Conservation (phyloP, 2,113 vertebrate genomes). For the Perccottus glenii region DNA sequence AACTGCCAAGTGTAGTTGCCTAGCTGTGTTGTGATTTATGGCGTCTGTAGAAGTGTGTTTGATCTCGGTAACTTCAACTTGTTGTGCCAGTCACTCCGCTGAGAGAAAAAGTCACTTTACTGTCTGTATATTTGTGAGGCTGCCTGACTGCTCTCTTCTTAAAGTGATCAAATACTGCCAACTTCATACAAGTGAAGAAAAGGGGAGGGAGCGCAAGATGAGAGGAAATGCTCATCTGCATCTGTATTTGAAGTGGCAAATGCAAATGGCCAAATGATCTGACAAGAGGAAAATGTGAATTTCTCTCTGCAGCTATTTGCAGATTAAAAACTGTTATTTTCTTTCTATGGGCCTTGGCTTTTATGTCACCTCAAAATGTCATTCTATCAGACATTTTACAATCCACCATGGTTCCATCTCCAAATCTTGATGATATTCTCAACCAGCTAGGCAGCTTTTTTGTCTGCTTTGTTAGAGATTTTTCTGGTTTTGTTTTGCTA, state of each 20-base stretch:
- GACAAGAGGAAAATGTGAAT: conserved; percentile 73
- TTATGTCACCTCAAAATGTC: conserved; percentile 43
- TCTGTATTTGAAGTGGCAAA: conserved; percentile 72
- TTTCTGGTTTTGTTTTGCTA: conserved; percentile 33
- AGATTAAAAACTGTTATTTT: conserved; percentile 33
- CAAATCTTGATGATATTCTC: conserved; percentile 44
- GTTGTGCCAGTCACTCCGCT: conserved; percentile 65
- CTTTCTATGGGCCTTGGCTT: conserved; percentile 44
- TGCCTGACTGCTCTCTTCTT: conserved; percentile 63
- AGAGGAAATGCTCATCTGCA: conserved; percentile 70
- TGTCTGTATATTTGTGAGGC: conserved; percentile 53
- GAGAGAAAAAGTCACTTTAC: conserved; percentile 51
- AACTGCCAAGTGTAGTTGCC: conserved; percentile 22
- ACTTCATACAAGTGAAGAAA: conserved; percentile 62
- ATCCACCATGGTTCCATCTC: conserved; percentile 44
- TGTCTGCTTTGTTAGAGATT: conserved; percentile 51
- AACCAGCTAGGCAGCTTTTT: conserved; percentile 21
- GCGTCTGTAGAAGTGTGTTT: conserved; percentile 47
- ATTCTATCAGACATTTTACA: conserved; percentile 45
- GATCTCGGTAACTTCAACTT: conserved; percentile 60
- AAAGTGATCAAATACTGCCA: conserved; percentile 76
- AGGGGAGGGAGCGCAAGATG: conserved; percentile 56
- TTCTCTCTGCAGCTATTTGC: conserved; percentile 70
- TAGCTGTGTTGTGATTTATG: conserved; percentile 42
- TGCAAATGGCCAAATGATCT: conserved; percentile 80